These are phyloP conservation scores for Dascyllus trimaculatus DNA, from an alignment of 2,113 vertebrate genomes.

Conservation along the genomic window DNA sequence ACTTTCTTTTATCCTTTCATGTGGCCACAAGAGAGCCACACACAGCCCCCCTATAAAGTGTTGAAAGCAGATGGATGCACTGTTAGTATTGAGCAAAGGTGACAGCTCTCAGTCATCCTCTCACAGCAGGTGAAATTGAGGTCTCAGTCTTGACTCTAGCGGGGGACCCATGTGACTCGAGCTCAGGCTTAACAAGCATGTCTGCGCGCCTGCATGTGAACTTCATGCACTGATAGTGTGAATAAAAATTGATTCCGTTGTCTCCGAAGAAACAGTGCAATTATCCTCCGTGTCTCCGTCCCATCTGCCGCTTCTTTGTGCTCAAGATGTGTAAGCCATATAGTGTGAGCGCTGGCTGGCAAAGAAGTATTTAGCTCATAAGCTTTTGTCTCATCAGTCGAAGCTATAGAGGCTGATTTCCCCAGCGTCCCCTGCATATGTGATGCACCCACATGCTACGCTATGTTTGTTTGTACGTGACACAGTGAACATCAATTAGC, in stretches of 20 bases:
- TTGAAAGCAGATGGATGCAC: constrained; percentile 40
- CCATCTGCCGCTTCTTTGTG: constrained; percentile 52
- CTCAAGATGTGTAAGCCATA: constrained; percentile 36
- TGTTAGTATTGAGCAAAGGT: constrained; percentile 64
- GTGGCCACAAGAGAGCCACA: constrained; percentile 46
- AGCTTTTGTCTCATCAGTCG: constrained; percentile 59
- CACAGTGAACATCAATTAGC: constrained; percentile 39
- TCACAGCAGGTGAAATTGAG: constrained; percentile 68
- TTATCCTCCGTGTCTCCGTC: constrained; percentile 44
- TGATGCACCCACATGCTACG: constrained; percentile 21
- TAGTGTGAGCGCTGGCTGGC: constrained; percentile 13
- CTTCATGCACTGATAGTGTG: constrained; percentile 19
- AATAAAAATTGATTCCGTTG: constrained; percentile 47
- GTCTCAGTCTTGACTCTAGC: constrained; percentile 55
- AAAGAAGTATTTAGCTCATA: constrained; percentile 48
- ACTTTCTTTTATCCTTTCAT: constrained; percentile 60
- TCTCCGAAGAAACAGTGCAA: constrained; percentile 51
- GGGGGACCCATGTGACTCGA: constrained; percentile 21
- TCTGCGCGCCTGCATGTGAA: constrained; percentile 12
- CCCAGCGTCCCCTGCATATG: constrained; percentile 47
- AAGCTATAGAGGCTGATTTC: constrained; percentile 58
- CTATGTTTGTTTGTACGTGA: constrained; percentile 33
- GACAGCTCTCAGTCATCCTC: constrained; percentile 61
- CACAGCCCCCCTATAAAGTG: constrained; percentile 36
- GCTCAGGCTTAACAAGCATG: constrained; percentile 36